Evolutionary conservation across 64 coral and sea anemone species (phyloP).

Genomic region (Montipora efflorescens): DNA sequence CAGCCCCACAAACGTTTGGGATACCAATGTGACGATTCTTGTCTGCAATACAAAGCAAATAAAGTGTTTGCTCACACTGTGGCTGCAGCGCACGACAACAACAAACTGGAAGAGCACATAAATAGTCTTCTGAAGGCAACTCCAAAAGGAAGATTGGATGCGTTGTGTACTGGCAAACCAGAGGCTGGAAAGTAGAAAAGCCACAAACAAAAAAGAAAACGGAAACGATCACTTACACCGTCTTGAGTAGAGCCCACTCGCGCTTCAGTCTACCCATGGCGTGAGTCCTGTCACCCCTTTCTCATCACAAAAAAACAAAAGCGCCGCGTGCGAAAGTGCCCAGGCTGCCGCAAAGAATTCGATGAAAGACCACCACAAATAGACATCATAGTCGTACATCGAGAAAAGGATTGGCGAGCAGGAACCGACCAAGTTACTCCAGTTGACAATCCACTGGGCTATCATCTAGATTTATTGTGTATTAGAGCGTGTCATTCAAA

Average conservation of each 20-base stretch:
- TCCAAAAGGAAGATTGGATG: neutral
- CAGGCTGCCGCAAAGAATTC: conserved; percentile 13
- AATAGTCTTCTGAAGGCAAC: neutral
- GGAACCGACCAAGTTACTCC: neutral
- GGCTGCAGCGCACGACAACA: conserved; percentile 4
- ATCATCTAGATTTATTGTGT: neutral
- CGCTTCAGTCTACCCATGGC: conserved; percentile 13
- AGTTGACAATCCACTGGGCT: too few species aligned
- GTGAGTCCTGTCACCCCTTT: conserved; percentile 19
- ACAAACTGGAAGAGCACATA: neutral
- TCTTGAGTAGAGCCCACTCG: neutral
- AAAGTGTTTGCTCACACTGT: conserved; percentile 52
- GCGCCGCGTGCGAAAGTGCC: neutral
- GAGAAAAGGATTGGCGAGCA: neutral
- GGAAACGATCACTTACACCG: neutral
- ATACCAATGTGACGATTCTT: conserved; percentile 40
- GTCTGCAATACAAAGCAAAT: conserved; percentile 40
- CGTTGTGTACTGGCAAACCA: conserved; percentile 16
- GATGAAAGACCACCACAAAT: neutral
- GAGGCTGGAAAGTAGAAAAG: neutral
- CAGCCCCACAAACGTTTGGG: conserved; percentile 19
- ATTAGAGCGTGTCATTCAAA: neutral
- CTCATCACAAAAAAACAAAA: conserved; percentile 4
- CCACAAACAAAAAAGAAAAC: neutral
- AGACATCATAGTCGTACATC: neutral